Percentiles rank a stretch among this genome's conserved stretches.
phyloP scores from a whole-genome alignment of 2,113 vertebrate genomes.

The Carassius carassius region DNA sequence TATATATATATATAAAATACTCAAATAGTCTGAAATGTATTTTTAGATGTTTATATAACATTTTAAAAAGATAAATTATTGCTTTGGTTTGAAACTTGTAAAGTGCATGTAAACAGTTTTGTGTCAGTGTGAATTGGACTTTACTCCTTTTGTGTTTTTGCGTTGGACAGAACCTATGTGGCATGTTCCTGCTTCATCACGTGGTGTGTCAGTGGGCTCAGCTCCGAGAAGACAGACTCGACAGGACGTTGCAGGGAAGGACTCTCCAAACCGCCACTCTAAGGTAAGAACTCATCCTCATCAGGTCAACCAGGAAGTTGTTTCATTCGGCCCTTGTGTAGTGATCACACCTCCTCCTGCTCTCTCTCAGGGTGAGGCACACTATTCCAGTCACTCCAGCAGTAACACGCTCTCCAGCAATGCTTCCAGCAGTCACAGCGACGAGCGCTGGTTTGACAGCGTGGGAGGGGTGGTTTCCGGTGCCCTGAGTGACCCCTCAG shows the following conservation, averaged over 20 bases:
- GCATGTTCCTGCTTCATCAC: constrained; percentile 80
- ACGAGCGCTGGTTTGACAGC: constrained; percentile 89
- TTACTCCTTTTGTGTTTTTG: not conserved
- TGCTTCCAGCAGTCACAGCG: constrained; percentile 90
- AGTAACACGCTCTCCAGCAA: constrained; percentile 92
- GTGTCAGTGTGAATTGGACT: not conserved
- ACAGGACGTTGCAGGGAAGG: constrained; percentile 83
- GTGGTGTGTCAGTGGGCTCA: constrained; percentile 69
- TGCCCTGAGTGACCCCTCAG: constrained; percentile 68
- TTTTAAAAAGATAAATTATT: not conserved
- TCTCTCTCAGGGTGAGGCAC: constrained; percentile 79
- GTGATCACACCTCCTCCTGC: not conserved
- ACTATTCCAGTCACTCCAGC: constrained; percentile 93
- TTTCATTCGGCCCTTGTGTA: not conserved
- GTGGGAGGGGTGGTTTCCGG: constrained; percentile 56
- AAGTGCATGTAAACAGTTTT: not conserved
- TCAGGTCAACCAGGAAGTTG: not conserved
- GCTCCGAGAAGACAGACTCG: constrained; percentile 76
- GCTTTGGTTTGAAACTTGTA: not conserved
- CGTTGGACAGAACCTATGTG: constrained; percentile 83
- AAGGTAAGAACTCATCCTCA: constrained; percentile 76
- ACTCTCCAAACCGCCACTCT: constrained; percentile 85
- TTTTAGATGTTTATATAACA: not conserved
- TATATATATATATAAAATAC: no score
- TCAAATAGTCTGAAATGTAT: no score